Conservation (phyloP, 1,140 invertebrate genomes). For the Dolichoris vasculosae region DNA sequence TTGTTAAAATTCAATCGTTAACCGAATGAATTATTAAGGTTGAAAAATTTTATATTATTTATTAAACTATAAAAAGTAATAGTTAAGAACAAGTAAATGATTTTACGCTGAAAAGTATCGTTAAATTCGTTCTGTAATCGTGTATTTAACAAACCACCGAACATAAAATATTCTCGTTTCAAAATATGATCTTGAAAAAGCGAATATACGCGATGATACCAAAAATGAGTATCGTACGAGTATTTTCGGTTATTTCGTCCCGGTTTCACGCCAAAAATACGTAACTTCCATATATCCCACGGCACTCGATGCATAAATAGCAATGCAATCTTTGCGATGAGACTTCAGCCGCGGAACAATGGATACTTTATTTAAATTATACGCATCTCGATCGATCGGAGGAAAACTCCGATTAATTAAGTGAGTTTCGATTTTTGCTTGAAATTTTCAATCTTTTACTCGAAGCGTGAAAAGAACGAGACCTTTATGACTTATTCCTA, state of each 20-base stretch:
- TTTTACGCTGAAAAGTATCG: background rate
- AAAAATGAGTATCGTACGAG: background rate
- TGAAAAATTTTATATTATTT: background rate
- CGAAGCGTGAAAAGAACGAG: background rate
- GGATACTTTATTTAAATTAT: constrained; percentile 4
- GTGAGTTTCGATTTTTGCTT: background rate
- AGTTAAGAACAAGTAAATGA: constrained; percentile 1
- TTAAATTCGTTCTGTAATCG: background rate
- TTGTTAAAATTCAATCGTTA: background rate
- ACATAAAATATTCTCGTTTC: constrained; percentile 6
- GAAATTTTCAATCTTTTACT: background rate
- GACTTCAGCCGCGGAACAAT: background rate
- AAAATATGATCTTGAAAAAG: background rate
- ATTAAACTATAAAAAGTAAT: constrained; percentile 11
- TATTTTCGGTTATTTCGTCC: background rate
- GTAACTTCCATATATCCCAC: background rate
- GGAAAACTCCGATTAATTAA: background rate
- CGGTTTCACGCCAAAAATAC: constrained; percentile 17
- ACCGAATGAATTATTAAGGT: background rate
- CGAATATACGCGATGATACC: background rate
- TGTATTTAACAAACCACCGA: background rate
- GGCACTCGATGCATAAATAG: background rate
- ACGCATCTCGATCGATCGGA: background rate
- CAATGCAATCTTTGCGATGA: background rate
- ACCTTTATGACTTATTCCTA: background rate